These are phyloP conservation scores for Protaetia brevitarsis DNA, from an alignment of 1,140 invertebrate genomes.

Conservation along the genomic window DNA sequence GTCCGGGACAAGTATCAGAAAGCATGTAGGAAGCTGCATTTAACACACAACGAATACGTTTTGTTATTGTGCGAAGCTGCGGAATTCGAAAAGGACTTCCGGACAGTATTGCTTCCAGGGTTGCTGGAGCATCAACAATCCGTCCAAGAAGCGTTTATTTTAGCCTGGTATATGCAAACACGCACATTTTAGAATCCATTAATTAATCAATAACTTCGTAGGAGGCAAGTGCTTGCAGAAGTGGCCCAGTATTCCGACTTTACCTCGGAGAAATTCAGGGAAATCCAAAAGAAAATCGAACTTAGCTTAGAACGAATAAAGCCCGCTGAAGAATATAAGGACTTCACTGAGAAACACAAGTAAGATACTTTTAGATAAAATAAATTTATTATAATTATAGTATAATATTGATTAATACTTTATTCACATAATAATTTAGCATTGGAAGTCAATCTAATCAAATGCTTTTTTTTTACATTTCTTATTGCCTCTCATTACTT, in stretches of 20 bases:
- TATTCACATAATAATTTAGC: too few species aligned
- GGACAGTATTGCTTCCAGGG: slow-evolving; percentile 79
- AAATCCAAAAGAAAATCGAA: slow-evolving; percentile 70
- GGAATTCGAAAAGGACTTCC: slow-evolving; percentile 82
- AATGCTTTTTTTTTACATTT: too few species aligned
- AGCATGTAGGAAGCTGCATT: slow-evolving; percentile 81
- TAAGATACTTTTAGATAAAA: slow-evolving; percentile 46
- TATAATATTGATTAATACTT: too few species aligned
- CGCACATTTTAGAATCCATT: too few species aligned
- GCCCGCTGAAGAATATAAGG: slow-evolving; percentile 76
- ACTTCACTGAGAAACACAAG: slow-evolving; percentile 81
- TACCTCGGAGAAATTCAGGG: slow-evolving; percentile 71
- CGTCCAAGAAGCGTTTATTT: slow-evolving; percentile 77
- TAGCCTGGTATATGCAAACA: slow-evolving; percentile 73
- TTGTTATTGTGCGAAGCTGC: slow-evolving; percentile 82
- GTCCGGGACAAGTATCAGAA: slow-evolving; percentile 85
- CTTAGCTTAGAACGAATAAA: slow-evolving; percentile 68
- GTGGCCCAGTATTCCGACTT: slow-evolving; percentile 70
- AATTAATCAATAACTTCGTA: too few species aligned
- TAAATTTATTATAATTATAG: too few species aligned
- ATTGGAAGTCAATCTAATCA: too few species aligned
- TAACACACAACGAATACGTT: slow-evolving; percentile 92
- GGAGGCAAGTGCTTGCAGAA: slow-evolving; percentile 72
- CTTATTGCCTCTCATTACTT: too few species aligned
- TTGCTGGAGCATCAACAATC: slow-evolving; percentile 82